Conservation (phyloP, 2,797 vertebrate species). For the Morelia viridis region DNA sequence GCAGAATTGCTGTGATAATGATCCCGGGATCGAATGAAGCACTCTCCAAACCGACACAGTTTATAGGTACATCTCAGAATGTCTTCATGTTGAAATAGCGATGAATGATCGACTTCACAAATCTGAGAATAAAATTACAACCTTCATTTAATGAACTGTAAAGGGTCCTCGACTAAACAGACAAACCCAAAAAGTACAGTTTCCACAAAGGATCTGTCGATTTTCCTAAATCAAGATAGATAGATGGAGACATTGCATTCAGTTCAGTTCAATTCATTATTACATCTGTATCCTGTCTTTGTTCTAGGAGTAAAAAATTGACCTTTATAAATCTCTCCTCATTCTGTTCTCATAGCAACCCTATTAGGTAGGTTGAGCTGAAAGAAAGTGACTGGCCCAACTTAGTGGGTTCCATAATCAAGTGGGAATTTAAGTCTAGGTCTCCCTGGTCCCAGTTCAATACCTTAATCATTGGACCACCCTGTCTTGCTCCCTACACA, state of each 20-base stretch:
- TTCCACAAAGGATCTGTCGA: background rate
- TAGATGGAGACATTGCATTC: background rate
- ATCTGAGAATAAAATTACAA: constrained; percentile 10
- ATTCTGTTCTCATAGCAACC: background rate
- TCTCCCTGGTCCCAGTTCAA: background rate
- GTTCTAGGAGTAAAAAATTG: background rate
- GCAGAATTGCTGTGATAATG: background rate
- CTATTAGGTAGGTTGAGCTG: background rate
- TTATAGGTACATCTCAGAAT: background rate
- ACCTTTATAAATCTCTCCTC: background rate
- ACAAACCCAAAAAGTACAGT: background rate
- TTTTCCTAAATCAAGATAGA: background rate
- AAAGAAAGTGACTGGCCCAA: background rate
- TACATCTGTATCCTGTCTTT: background rate
- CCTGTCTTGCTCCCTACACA: background rate
- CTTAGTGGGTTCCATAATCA: background rate
- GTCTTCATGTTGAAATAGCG: background rate
- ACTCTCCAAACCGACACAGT: accelerated
- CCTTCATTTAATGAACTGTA: background rate
- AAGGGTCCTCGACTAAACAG: background rate
- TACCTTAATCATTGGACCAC: background rate
- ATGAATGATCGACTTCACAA: background rate
- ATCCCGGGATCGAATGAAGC: constrained; percentile 7
- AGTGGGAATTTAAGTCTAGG: background rate
- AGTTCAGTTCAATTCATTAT: background rate